Evolutionary conservation across 1,140 invertebrate species (phyloP).

Genomic region (Dufourea novaeangliae): DNA sequence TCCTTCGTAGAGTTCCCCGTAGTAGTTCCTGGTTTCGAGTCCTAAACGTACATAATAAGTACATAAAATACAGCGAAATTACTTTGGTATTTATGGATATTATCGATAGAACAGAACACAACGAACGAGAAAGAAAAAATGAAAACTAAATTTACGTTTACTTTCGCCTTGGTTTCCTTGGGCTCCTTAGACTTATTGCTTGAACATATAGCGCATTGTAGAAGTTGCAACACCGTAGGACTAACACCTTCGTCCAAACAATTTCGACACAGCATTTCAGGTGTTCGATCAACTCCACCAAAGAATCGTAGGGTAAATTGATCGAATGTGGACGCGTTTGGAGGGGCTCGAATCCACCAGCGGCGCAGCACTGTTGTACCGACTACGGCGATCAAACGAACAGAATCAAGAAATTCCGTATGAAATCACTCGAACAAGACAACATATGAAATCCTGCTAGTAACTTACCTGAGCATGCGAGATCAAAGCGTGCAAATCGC

Average conservation of each 20-base stretch:
- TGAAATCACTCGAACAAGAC: no score
- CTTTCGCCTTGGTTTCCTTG: slow-evolving; percentile 71
- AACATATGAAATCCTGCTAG: neutral
- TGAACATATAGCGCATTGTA: slow-evolving; percentile 93
- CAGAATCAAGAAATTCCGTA: neutral
- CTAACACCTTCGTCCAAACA: slow-evolving; percentile 96
- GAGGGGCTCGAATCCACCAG: slow-evolving; percentile 83
- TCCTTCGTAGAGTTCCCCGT: slow-evolving; percentile 74
- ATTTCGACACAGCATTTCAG: slow-evolving; percentile 97
- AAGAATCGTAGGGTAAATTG: slow-evolving; percentile 91
- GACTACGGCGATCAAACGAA: slow-evolving; percentile 69
- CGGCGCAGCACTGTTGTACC: slow-evolving; percentile 83
- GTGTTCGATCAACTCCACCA: slow-evolving; percentile 97
- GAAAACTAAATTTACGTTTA: slow-evolving; percentile 37
- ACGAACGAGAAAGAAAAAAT: neutral
- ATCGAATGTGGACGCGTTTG: slow-evolving; percentile 79
- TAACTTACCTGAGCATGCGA: slow-evolving; percentile 88
- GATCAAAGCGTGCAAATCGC: slow-evolving; percentile 95
- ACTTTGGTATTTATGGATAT: no score
- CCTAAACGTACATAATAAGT: slow-evolving; percentile 74
- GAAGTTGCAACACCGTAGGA: slow-evolving; percentile 93
- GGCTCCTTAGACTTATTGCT: slow-evolving; percentile 75
- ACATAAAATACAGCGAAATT: no score
- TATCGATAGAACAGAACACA: no score
- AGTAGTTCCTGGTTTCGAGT: slow-evolving; percentile 76